Percentiles rank a stretch among this genome's conserved stretches.
These are phyloP conservation scores for Neodiprion pinetum DNA, from an alignment of 1,140 invertebrate species.

Conservation along the genomic window DNA sequence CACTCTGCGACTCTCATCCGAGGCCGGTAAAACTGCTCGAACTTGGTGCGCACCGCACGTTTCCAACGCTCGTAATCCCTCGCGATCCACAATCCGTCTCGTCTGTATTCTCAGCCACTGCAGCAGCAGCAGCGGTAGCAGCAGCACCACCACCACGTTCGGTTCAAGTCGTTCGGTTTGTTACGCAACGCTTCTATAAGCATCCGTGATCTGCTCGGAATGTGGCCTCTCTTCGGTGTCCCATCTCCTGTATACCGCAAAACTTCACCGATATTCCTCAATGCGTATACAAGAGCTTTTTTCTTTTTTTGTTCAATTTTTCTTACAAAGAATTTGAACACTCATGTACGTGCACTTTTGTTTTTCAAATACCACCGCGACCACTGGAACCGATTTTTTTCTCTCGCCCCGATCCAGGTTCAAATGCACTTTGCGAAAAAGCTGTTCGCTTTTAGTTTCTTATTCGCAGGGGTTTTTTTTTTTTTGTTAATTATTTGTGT, in stretches of 20 bases:
- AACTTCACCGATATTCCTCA: neutral
- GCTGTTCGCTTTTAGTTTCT: too few relatives aligned
- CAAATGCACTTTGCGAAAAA: too few relatives aligned
- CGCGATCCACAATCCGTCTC: neutral
- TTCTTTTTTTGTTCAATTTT: neutral
- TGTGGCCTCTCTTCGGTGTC: constrained; percentile 35
- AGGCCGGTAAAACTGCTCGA: neutral
- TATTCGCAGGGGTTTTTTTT: too few relatives aligned
- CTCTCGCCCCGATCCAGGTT: neutral
- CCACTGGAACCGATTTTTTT: neutral
- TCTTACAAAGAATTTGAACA: neutral
- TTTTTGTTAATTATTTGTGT: too few relatives aligned
- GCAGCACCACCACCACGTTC: constrained; percentile 23
- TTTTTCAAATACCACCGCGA: neutral
- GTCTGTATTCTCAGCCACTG: neutral
- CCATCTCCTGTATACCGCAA: too few relatives aligned
- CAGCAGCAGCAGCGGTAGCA: constrained; percentile 4
- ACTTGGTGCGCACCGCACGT: neutral
- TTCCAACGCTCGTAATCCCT: neutral
- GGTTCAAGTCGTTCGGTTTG: constrained; percentile 33
- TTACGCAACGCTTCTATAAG: constrained; percentile 63
- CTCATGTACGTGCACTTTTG: neutral
- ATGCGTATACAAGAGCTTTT: neutral
- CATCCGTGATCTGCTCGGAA: constrained; percentile 62
- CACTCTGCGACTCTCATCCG: neutral